Percentiles rank a stretch among this genome's conserved stretches.
phyloP scores from a whole-genome alignment of 2,888 invertebrate genomes.

The Seladonia tumulorum region DNA sequence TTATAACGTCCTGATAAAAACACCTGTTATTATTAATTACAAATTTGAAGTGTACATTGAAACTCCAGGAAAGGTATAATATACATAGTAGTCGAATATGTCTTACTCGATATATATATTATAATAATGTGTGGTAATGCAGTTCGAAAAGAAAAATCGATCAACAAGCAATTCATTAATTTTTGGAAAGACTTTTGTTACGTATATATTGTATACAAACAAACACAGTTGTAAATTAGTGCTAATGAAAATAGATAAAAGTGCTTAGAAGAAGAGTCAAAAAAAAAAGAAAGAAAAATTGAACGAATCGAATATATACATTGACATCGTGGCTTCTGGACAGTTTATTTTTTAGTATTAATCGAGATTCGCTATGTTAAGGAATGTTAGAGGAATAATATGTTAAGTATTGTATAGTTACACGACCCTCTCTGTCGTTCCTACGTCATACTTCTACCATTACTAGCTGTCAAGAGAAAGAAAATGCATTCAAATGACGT shows the following conservation, averaged over 20 bases:
- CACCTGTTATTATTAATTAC: conserved; percentile 58
- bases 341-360: conserved; percentile 24
- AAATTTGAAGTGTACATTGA: conserved; percentile 38
- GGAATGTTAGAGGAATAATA: conserved; percentile 31
- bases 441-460: conserved; percentile 1
- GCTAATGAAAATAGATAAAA: conserved; percentile 30
- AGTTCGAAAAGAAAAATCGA: conserved; percentile 32
- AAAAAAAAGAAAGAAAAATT: neutral
- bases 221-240: conserved; percentile 20
- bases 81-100: conserved; percentile 50
- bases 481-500: conserved; percentile 7
- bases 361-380: neutral
- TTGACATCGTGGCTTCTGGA: conserved; percentile 6
- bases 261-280: conserved; percentile 13
- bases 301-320: conserved; percentile 19
- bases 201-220: conserved; percentile 24
- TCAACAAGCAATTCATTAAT: conserved; percentile 35
- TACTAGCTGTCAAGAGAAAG: conserved; percentile 15
- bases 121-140: conserved; percentile 28
- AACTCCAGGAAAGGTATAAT: conserved; percentile 64
- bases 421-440: conserved; percentile 15
- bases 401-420: conserved; percentile 28
- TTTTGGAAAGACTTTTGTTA: conserved; percentile 27
- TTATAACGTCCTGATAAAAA: conserved; percentile 77
- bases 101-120: conserved; percentile 27